Evolutionary conservation across 2,797 vertebrate species (phyloP), one percentile per base, ranked within the genome.

Genomic region (Pyrocephalus nanus): DNA sequence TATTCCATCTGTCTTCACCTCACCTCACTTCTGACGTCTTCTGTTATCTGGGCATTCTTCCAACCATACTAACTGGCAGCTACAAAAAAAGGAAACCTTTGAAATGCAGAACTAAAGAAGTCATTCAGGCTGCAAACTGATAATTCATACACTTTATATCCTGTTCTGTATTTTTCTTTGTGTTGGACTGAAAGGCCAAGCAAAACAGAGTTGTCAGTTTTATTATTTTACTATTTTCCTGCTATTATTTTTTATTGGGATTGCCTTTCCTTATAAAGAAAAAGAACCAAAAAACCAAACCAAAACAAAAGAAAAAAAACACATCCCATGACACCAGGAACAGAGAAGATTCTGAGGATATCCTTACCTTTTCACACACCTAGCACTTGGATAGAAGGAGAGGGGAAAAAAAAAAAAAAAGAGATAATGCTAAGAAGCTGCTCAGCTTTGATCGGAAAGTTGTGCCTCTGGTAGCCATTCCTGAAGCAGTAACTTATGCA

Each of bases 1-100:
- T 97, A 85, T 97, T 92, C 87, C 92, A 76, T 96, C 88, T 96
- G 84, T 95, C 88, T 96, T 96, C 93, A 95, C 95, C 91, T 95
- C 95, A 87, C 90, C 92, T 94, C 84, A 86, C 71, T 95, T 93
- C 75, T 93, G 94, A 95, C 95, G 72, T 93, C 92, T 97, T 88
- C 84, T 97, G 82, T 72, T 94, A 76, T 92, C 86, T 97, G 92
- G 95, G 95, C 95, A 96, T 89, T 93, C 93, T 97, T 96, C 94
- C 95, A 96, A 95, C 81, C 74, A 45, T 74, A 77, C 80, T 83
- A 88, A 95, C 91, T 92, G 92, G 95, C 94, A 96, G 85, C 82
- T 95, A 88, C 90, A 57, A 78, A 88, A 95, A 95, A 96, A 88
- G 88, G 91, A 93, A 90, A 92, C 88, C 88, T 93, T 90, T 96